These are phyloP conservation scores for Amphiprion ocellaris DNA, from an alignment of 2,113 vertebrate species.

Conservation along the genomic window DNA sequence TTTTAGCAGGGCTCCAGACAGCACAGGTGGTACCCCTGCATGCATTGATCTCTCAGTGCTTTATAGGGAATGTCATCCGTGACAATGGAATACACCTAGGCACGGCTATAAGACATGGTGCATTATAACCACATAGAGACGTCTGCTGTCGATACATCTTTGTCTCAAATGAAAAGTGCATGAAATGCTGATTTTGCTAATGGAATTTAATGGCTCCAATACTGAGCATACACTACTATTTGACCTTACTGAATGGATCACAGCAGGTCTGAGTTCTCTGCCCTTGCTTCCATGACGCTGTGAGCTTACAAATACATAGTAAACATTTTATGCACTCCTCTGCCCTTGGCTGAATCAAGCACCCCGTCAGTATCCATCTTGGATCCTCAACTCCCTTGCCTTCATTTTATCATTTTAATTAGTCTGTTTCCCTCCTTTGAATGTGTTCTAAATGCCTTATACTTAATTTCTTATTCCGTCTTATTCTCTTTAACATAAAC, in stretches of 20 bases:
- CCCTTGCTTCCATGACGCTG: not conserved
- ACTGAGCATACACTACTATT: not conserved
- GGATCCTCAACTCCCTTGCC: constrained; percentile 6
- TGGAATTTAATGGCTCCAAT: constrained; percentile 37
- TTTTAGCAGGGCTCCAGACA: constrained; percentile 74
- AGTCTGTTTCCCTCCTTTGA: not conserved
- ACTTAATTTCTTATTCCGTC: not conserved
- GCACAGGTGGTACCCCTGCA: constrained; percentile 69
- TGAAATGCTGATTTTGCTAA: constrained; percentile 46
- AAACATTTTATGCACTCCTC: not conserved
- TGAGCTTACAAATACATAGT: not conserved
- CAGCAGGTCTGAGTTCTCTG: not conserved
- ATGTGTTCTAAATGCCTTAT: not conserved
- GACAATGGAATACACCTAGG: constrained; percentile 48
- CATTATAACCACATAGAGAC: constrained; percentile 18
- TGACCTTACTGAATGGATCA: not conserved
- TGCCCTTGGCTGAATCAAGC: no score
- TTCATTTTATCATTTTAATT: not conserved
- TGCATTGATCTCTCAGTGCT: constrained; percentile 67
- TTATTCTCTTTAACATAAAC: not conserved
- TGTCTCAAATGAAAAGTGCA: constrained; percentile 55
- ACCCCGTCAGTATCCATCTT: not conserved
- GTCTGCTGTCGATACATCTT: constrained; percentile 40
- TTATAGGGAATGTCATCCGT: constrained; percentile 51
- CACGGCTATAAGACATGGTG: constrained; percentile 31